Evolutionary conservation across 2,888 invertebrate genomes (phyloP).

Genomic region (Suillia variegata): DNA sequence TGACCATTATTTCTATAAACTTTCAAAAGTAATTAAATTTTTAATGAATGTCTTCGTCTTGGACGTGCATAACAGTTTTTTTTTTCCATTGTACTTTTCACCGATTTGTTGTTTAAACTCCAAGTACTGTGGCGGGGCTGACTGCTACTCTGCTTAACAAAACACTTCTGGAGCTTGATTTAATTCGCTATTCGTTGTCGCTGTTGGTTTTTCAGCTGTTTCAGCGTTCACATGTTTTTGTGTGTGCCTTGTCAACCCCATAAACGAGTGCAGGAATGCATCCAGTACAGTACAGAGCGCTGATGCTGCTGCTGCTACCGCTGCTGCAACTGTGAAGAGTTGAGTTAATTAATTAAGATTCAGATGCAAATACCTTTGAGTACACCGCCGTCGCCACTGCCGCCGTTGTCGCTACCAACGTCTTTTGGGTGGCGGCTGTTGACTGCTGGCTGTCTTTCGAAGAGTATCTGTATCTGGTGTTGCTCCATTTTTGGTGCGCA

Average conservation of each 20-base stretch:
- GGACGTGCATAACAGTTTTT: too few relatives aligned
- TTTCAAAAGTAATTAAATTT: too few relatives aligned
- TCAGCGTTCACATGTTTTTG: background rate
- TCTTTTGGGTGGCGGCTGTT: conserved; percentile 17
- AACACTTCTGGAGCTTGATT: background rate
- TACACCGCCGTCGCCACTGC: background rate
- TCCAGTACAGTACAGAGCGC: conserved; percentile 3
- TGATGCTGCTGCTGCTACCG: too few relatives aligned
- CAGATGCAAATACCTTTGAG: conserved; percentile 28
- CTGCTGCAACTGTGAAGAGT: conserved; percentile 23
- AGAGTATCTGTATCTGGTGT: conserved; percentile 1
- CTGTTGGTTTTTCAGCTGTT: background rate
- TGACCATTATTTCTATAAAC: too few relatives aligned
- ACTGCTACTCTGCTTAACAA: background rate
- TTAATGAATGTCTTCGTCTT: too few relatives aligned
- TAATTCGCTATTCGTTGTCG: background rate
- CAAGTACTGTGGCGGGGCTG: too few relatives aligned
- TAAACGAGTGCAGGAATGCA: conserved; percentile 22
- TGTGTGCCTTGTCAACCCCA: conserved; percentile 10
- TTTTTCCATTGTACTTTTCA: too few relatives aligned
- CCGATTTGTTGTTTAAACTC: too few relatives aligned
- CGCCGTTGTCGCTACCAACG: background rate
- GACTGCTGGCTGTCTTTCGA: conserved; percentile 15
- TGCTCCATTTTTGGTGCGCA: conserved; percentile 33
- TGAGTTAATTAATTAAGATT: conserved; percentile 37